A percentile compares a stretch with the other conserved stretches of the same genome.
Evolutionary conservation across 2,113 vertebrate species (phyloP).

Genomic region (Sander lucioperca): DNA sequence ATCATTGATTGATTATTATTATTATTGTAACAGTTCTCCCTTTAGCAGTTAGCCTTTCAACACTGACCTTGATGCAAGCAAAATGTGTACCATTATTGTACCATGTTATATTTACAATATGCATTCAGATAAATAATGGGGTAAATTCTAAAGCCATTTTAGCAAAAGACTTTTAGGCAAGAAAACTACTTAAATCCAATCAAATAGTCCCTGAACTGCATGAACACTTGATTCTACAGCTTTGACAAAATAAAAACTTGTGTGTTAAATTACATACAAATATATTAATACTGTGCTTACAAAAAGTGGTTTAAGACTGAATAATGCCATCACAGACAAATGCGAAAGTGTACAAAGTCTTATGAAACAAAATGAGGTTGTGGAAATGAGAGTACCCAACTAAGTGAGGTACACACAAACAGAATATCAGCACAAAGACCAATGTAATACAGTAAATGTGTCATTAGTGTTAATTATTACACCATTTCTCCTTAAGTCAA

Average conservation of each 20-base stretch:
- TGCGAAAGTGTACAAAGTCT: not conserved
- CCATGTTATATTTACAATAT: slow-evolving; percentile 52
- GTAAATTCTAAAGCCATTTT: slow-evolving; percentile 15
- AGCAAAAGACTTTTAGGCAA: not conserved
- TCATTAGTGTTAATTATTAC: slow-evolving; percentile 68
- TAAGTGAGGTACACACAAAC: slow-evolving; percentile 14
- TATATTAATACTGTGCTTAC: not conserved
- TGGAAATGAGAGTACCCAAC: not conserved
- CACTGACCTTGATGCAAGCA: slow-evolving; percentile 36
- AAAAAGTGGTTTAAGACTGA: slow-evolving; percentile 25
- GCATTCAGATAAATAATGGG: slow-evolving; percentile 13
- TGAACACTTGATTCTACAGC: slow-evolving; percentile 14
- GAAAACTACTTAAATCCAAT: slow-evolving; percentile 12
- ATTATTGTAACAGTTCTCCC: slow-evolving; percentile 28
- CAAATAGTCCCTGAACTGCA: slow-evolving; percentile 46
- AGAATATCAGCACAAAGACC: not conserved
- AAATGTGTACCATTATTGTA: slow-evolving; percentile 17
- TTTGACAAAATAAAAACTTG: slow-evolving; percentile 19
- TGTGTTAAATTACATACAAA: not conserved
- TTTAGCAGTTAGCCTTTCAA: slow-evolving; percentile 34
- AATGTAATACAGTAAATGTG: slow-evolving; percentile 31
- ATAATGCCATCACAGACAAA: slow-evolving; percentile 21
- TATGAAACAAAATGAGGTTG: not conserved
- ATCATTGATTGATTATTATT: not conserved
- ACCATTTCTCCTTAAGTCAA: slow-evolving; percentile 25